Percentiles rank a stretch among this genome's conserved stretches.
phyloP scores from a whole-genome alignment of 2,113 vertebrate species.

The Erythrocercus mccallii region DNA sequence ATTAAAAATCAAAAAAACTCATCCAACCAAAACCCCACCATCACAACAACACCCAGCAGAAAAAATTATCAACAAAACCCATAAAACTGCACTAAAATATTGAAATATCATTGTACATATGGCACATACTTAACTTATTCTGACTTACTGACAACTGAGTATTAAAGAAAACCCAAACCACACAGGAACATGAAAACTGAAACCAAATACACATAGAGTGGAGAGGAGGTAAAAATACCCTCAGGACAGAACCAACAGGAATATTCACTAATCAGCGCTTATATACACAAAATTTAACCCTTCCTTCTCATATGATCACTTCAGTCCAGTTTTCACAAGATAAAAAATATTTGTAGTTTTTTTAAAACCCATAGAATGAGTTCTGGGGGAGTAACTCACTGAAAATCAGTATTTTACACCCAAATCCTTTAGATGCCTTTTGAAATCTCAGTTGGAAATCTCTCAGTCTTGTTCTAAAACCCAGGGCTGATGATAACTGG shows the following conservation, averaged over 20 bases:
- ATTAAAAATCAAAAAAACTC: not conserved
- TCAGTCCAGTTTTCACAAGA: not conserved
- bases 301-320: not conserved
- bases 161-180: not conserved
- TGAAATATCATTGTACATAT: not conserved
- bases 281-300: not conserved
- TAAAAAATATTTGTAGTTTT: not conserved
- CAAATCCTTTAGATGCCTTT: not conserved
- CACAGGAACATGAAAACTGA: not conserved
- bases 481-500: not conserved
- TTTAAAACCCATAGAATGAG: not conserved
- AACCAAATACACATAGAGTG: rapidly evolving
- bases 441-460: not conserved
- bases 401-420: not conserved
- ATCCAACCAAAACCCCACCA: not conserved
- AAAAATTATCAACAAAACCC: not conserved
- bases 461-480: not conserved
- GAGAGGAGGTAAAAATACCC: not conserved
- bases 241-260: not conserved
- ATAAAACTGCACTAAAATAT: not conserved
- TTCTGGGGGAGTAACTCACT: not conserved
- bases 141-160: rapidly evolving
- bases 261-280: not conserved
- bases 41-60: not conserved
- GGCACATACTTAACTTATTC: not conserved